Percentiles rank a stretch among this genome's conserved stretches.
phyloP scores from a whole-genome alignment of 1,140 invertebrate genomes.

The Aricia agestis region DNA sequence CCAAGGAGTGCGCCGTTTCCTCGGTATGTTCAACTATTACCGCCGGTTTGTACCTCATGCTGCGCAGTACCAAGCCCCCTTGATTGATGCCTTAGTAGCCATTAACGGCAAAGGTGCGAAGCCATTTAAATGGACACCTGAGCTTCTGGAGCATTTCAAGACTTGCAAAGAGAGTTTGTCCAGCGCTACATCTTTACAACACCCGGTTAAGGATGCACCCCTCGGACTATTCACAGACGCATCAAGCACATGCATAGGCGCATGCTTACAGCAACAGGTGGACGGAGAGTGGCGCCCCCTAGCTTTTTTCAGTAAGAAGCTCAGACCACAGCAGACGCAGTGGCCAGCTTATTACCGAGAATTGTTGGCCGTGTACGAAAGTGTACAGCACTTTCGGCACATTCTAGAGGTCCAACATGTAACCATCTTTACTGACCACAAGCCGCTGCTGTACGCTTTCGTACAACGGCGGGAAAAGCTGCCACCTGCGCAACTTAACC shows the following conservation, averaged over 20 bases:
- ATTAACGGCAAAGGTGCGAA: neutral
- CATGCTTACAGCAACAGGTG: neutral
- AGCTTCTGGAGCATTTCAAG: neutral
- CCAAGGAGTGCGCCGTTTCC: too few relatives aligned
- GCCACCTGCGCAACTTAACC: neutral
- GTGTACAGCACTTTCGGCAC: neutral
- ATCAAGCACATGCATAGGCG: neutral
- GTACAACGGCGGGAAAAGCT: neutral
- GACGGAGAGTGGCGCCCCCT: neutral
- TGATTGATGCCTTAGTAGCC: neutral
- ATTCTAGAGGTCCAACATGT: neutral
- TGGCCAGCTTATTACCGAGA: neutral
- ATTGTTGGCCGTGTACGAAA: neutral
- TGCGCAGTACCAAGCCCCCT: neutral
- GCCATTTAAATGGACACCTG: neutral
- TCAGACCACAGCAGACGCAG: neutral
- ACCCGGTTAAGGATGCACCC: neutral
- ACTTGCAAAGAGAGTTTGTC: neutral
- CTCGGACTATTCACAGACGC: neutral
- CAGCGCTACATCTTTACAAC: slow-evolving; percentile 4
- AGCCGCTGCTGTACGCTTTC: neutral
- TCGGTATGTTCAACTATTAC: too few relatives aligned
- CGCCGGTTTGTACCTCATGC: too few relatives aligned
- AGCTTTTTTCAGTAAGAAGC: neutral
- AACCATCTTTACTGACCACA: neutral